Evolutionary conservation across 2,113 vertebrate genomes (phyloP).

Genomic region (Eubucco bourcierii): DNA sequence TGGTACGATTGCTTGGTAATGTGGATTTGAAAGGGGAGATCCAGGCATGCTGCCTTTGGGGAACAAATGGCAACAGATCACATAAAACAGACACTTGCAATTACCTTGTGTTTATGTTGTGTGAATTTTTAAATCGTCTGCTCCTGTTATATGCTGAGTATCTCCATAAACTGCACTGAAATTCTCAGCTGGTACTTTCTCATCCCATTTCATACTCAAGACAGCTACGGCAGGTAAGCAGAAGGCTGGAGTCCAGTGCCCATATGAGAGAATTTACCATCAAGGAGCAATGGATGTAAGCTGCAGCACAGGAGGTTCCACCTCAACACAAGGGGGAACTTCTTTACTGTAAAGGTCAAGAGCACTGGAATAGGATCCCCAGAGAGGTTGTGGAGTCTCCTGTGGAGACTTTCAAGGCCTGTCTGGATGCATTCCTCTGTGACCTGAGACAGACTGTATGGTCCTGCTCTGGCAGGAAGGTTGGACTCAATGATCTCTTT

Average conservation of each 20-base stretch:
- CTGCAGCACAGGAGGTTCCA: too few relatives aligned
- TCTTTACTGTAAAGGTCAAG: too few relatives aligned
- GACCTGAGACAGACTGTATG: too few relatives aligned
- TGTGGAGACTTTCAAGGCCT: too few relatives aligned
- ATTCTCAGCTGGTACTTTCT: neutral
- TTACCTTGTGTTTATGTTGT: neutral
- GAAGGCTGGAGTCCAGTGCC: neutral
- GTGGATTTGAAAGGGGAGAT: neutral
- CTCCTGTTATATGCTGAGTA: neutral
- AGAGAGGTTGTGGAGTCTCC: too few relatives aligned
- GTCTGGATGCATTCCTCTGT: too few relatives aligned
- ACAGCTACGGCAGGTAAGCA: neutral
- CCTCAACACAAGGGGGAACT: too few relatives aligned
- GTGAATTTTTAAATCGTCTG: neutral
- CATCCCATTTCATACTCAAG: neutral
- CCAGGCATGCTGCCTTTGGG: neutral
- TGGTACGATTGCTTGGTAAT: neutral
- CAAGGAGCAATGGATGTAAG: too few relatives aligned
- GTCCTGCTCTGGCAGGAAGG: too few relatives aligned
- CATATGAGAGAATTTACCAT: neutral
- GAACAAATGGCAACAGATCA: neutral
- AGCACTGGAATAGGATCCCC: too few relatives aligned
- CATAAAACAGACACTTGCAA: neutral
- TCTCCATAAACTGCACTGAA: neutral
- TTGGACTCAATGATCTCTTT: too few relatives aligned